These are phyloP conservation scores for Dermochelys coriacea DNA, from an alignment of 2,797 vertebrate species.

Conservation along the genomic window DNA sequence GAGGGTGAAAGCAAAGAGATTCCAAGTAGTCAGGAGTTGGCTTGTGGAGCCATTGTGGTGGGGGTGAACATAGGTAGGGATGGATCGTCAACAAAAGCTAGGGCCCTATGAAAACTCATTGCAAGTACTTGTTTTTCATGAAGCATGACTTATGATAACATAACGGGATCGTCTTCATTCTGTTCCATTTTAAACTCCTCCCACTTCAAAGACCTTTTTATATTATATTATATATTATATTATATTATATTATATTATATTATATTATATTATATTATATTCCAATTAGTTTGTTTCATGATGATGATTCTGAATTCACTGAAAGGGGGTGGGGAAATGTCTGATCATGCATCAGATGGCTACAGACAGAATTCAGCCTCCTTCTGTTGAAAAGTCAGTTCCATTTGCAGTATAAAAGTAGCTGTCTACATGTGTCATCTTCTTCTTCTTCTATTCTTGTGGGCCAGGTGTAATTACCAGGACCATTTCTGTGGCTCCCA, in stretches of 20 bases:
- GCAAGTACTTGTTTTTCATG: background rate
- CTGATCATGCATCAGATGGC: background rate
- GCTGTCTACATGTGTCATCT: background rate
- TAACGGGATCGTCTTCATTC: background rate
- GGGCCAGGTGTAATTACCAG: background rate
- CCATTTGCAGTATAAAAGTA: background rate
- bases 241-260: background rate
- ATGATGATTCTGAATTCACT: background rate
- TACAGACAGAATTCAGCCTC: background rate
- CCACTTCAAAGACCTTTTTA: background rate
- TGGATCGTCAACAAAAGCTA: background rate
- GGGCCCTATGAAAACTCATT: background rate
- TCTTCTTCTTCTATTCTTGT: background rate
- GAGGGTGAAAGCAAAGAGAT: background rate
- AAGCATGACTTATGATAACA: fast-evolving
- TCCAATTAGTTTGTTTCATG: conserved; percentile 21
- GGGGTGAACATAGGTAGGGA: background rate
- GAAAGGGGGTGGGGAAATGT: background rate
- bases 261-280: background rate
- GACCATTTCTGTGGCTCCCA: background rate
- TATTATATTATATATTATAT: background rate
- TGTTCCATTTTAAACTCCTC: conserved; percentile 5
- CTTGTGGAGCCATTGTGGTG: background rate
- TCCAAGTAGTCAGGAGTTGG: background rate
- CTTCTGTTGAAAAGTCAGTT: background rate